Conservation (phyloP, 2,888 invertebrate genomes). For the Onchidella celtica region DNA sequence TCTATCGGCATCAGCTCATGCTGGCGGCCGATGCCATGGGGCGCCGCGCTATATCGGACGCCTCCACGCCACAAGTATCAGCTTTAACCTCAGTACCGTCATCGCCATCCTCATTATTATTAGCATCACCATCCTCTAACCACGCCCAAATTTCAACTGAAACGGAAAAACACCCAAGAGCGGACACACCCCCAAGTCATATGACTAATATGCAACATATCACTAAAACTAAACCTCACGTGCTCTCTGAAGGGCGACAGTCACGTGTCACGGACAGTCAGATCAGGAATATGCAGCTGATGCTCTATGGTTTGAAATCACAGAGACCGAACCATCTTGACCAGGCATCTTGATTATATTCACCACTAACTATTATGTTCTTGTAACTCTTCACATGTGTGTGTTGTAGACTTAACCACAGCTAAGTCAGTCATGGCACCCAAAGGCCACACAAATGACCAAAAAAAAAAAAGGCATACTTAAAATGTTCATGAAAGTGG, state of each 20-base stretch:
- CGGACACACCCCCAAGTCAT: not conserved
- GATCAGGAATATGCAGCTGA: constrained; percentile 25
- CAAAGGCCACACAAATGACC: too few species aligned
- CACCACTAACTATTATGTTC: too few species aligned
- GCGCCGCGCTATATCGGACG: not conserved
- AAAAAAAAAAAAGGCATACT: too few species aligned
- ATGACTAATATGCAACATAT: not conserved
- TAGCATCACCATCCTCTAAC: not conserved
- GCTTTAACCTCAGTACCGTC: not conserved
- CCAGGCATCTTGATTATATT: not conserved
- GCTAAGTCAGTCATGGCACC: too few species aligned
- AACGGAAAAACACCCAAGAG: too few species aligned
- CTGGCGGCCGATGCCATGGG: not conserved
- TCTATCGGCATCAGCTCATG: constrained; percentile 33
- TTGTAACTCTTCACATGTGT: too few species aligned
- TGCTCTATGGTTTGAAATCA: constrained; percentile 25
- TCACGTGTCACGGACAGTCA: not conserved
- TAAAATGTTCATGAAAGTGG: too few species aligned
- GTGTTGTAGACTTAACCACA: too few species aligned
- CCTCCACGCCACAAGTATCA: not conserved
- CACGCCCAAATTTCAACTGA: too few species aligned
- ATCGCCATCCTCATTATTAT: not conserved
- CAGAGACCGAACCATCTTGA: not conserved
- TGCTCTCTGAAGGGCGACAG: not conserved
- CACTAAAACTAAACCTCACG: not conserved